phyloP scores from a whole-genome alignment of 2,113 vertebrate genomes.

The Podiceps cristatus region DNA sequence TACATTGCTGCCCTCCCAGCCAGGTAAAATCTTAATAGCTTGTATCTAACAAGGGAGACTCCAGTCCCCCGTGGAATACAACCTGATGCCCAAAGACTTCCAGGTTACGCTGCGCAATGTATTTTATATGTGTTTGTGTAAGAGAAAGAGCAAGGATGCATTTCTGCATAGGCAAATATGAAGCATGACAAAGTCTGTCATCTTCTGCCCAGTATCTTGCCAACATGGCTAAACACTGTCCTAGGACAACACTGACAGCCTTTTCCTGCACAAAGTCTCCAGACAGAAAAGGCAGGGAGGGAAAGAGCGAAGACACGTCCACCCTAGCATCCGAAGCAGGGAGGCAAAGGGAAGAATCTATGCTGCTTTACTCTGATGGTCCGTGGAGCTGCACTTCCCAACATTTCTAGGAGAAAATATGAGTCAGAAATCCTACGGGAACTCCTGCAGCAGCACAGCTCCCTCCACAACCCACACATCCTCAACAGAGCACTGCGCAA shows the following conservation, averaged over 20 bases:
- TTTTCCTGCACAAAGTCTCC: neutral
- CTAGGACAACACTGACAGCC: neutral
- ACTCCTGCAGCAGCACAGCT: conserved; percentile 51
- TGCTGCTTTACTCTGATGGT: neutral
- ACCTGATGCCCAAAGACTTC: neutral
- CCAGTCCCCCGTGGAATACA: neutral
- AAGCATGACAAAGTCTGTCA: neutral
- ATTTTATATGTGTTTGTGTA: neutral
- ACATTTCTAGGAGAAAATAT: conserved; percentile 61
- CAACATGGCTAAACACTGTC: neutral
- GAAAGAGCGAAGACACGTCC: conserved; percentile 3
- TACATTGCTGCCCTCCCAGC: neutral
- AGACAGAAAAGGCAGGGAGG: neutral
- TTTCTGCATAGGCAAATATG: neutral
- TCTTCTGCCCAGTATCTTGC: neutral
- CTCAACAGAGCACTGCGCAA: conserved; percentile 54
- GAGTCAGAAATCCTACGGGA: conserved; percentile 65
- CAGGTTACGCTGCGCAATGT: fast-evolving
- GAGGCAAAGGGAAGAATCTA: conserved; percentile 14
- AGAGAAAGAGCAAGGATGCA: neutral
- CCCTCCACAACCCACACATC: conserved; percentile 58
- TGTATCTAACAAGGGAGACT: neutral
- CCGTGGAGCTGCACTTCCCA: neutral
- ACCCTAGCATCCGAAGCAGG: neutral
- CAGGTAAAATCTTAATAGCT: neutral